These are phyloP conservation scores for Paraplagusia blochii DNA, from an alignment of 2,113 vertebrate genomes.

Conservation along the genomic window DNA sequence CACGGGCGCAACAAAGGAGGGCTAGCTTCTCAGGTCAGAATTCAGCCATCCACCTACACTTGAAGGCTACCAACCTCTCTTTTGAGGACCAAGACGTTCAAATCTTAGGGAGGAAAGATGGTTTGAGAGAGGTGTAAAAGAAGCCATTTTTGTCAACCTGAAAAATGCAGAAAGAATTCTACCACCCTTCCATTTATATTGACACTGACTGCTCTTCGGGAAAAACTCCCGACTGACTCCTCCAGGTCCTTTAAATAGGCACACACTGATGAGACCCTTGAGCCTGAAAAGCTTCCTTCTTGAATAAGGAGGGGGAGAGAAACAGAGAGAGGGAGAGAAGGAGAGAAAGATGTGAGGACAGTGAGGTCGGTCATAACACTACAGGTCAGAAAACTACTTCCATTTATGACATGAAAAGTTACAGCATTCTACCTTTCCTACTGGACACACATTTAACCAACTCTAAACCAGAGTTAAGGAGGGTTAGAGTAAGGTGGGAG, in stretches of 20 bases:
- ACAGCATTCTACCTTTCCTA: constrained; percentile 10
- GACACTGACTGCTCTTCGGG: constrained; percentile 77
- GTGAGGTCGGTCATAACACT: too few relatives aligned
- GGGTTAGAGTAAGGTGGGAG: neutral
- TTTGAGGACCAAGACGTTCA: too few relatives aligned
- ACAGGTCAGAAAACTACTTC: constrained; percentile 73
- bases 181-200: neutral
- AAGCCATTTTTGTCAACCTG: too few relatives aligned
- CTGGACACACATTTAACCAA: neutral
- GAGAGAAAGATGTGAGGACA: neutral
- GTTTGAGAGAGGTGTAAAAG: too few relatives aligned
- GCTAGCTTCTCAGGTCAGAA: too few relatives aligned
- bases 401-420: constrained; percentile 77
- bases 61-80: too few relatives aligned
- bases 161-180: neutral
- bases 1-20: too few relatives aligned
- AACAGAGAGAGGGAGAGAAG: neutral
- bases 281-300: constrained; percentile 84
- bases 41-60: too few relatives aligned
- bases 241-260: constrained; percentile 93
- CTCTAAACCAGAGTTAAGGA: too few relatives aligned
- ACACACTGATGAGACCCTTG: constrained; percentile 86
- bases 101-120: too few relatives aligned
- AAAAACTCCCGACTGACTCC: constrained; percentile 74
- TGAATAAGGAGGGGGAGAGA: constrained; percentile 82